Conservation (phyloP, 2,113 vertebrate genomes). For the Menura novaehollandiae region DNA sequence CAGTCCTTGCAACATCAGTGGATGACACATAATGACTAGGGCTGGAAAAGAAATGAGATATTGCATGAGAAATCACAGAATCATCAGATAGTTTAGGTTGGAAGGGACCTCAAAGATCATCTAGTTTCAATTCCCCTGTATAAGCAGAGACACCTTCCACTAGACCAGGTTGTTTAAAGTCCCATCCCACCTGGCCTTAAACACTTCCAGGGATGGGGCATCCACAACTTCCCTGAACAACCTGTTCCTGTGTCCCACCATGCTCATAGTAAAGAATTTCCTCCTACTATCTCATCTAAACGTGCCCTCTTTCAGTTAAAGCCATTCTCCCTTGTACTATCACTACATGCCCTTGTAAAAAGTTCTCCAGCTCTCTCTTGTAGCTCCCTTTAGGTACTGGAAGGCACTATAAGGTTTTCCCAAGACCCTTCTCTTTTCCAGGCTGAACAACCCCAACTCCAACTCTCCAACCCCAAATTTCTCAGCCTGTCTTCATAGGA, state of each 20-base stretch:
- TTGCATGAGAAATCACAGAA: background rate
- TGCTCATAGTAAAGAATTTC: background rate
- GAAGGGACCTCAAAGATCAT: background rate
- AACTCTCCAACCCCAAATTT: background rate
- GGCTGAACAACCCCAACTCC: background rate
- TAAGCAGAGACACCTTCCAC: background rate
- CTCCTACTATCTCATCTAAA: background rate
- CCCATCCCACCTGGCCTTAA: background rate
- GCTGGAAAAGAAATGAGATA: background rate
- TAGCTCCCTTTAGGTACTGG: background rate
- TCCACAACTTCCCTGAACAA: background rate
- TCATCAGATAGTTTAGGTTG: background rate
- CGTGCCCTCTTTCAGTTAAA: background rate
- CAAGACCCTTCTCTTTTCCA: background rate
- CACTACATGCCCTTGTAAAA: background rate
- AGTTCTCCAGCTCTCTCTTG: background rate
- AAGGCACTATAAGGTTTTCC: fast-evolving
- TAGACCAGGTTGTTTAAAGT: background rate
- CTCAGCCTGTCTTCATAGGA: background rate
- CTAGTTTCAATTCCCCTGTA: background rate
- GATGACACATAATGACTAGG: background rate
- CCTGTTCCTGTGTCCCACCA: background rate
- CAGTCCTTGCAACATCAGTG: background rate
- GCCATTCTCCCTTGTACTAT: background rate
- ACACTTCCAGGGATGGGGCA: background rate